Percentiles rank a stretch among this genome's conserved stretches.
Conservation (phyloP, 2,888 invertebrate species). For the Acleris literana region DNA sequence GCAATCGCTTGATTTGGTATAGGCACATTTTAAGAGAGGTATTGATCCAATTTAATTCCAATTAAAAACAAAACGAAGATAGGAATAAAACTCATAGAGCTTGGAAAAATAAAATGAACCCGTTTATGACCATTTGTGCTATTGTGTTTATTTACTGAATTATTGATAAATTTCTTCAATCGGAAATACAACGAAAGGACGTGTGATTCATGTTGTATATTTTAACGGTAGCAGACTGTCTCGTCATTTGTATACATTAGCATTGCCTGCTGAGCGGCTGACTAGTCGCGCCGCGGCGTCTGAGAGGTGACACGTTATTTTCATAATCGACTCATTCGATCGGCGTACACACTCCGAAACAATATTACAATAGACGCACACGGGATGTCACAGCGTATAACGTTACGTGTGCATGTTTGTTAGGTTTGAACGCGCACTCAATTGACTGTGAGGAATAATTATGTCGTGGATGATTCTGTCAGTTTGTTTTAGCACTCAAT, state of each 20-base stretch:
- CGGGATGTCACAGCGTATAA: conserved; percentile 25
- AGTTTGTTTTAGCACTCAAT: too few species aligned
- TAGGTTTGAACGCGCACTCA: conserved; percentile 18
- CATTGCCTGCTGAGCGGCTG: conserved; percentile 42
- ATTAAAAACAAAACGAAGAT: too few species aligned
- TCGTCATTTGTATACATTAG: conserved; percentile 67
- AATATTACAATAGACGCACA: conserved; percentile 37
- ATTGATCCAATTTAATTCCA: too few species aligned
- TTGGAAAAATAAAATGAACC: too few species aligned
- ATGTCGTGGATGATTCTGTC: conserved; percentile 9
- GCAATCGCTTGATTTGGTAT: too few species aligned
- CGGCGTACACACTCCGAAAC: conserved; percentile 37
- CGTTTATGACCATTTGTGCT: too few species aligned
- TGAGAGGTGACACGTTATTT: conserved; percentile 62
- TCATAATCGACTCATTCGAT: conserved; percentile 63
- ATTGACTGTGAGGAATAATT: conserved; percentile 30
- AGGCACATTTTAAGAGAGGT: too few species aligned
- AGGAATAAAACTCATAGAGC: too few species aligned
- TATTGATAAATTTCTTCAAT: too few species aligned
- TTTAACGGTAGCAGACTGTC: conserved; percentile 43
- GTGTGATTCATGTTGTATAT: background rate
- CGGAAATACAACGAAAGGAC: too few species aligned
- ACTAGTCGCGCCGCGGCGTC: conserved; percentile 44
- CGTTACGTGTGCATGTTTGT: conserved; percentile 27
- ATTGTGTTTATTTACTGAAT: too few species aligned